phyloP scores from a whole-genome alignment of 37 sponge, comb jelly and placozoan species.

The Axinella damicornis region DNA sequence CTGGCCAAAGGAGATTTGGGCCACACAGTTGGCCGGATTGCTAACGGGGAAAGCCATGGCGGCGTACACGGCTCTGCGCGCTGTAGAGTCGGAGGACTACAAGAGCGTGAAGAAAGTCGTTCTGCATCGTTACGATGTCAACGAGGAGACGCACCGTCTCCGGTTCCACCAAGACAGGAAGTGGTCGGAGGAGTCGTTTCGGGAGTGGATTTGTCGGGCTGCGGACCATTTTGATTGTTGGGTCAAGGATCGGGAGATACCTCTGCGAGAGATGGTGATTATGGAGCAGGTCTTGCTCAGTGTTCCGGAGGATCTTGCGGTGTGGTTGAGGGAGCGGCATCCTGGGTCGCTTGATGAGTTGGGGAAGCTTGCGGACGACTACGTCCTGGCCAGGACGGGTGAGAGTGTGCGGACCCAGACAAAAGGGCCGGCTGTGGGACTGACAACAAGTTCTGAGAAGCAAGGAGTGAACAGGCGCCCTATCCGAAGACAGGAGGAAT shows the following conservation, averaged over 20 bases:
- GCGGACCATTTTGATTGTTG: slow-evolving; percentile 20
- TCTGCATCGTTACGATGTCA: slow-evolving; percentile 34
- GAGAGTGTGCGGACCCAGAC: no score
- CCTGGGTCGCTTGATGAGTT: neutral
- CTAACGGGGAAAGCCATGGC: no score
- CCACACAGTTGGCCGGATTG: slow-evolving; percentile 33
- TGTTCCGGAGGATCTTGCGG: slow-evolving; percentile 8
- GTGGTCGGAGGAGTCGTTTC: slow-evolving; percentile 15
- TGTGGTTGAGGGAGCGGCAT: slow-evolving; percentile 23
- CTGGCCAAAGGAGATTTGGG: slow-evolving; percentile 39
- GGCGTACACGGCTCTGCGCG: slow-evolving; percentile 27
- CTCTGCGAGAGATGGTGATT: neutral
- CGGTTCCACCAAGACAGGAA: slow-evolving; percentile 23
- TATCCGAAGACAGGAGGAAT: neutral
- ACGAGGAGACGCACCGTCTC: slow-evolving; percentile 41
- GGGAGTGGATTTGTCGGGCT: neutral
- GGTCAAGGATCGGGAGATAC: slow-evolving; percentile 6
- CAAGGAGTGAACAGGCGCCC: neutral
- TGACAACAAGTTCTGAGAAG: neutral
- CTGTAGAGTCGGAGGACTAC: slow-evolving; percentile 19
- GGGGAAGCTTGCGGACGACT: slow-evolving; percentile 11
- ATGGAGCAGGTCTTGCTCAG: slow-evolving; percentile 1
- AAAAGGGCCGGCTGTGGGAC: neutral
- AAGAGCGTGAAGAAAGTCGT: slow-evolving; percentile 22
- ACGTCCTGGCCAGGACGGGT: neutral